A percentile compares a stretch with the other conserved stretches of the same genome.
These are phyloP conservation scores for Enteromius trimaculatus DNA, from an alignment of 2,797 vertebrate species.

Conservation along the genomic window DNA sequence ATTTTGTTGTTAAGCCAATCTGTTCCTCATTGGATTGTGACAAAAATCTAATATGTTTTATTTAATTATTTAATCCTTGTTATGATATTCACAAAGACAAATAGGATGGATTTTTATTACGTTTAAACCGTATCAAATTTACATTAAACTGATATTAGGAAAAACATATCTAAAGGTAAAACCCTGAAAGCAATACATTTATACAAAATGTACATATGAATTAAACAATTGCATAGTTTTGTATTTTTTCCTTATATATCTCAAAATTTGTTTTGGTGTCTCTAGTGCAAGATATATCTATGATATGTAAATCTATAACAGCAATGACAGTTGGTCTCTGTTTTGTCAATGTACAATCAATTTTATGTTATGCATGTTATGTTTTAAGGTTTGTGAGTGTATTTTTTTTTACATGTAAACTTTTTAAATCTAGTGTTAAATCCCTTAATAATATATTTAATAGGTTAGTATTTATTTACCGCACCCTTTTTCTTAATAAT, in stretches of 20 bases:
- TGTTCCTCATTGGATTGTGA: too few species aligned
- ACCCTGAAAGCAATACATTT: not conserved
- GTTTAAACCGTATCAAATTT: not conserved
- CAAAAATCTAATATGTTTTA: not conserved
- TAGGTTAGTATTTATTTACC: not conserved
- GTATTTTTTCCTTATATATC: too few species aligned
- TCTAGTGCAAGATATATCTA: not conserved
- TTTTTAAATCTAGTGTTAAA: not conserved
- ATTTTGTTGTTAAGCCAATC: not conserved
- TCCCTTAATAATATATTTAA: not conserved
- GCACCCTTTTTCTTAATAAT: not conserved
- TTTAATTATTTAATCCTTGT: not conserved
- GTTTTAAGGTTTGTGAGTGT: not conserved
- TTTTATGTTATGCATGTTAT: not conserved
- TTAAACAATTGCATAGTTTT: not conserved
- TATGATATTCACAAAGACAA: not conserved
- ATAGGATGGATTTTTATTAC: too few species aligned
- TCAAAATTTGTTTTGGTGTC: not conserved
- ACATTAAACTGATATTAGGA: not conserved
- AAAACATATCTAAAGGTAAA: not conserved
- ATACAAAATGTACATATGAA: not conserved
- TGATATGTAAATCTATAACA: not conserved
- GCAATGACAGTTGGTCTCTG: not conserved
- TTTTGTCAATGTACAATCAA: not conserved
- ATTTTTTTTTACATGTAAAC: not conserved